Evolutionary conservation across 2,888 invertebrate genomes (phyloP).

Genomic region (Eucriotettix oculatus): DNA sequence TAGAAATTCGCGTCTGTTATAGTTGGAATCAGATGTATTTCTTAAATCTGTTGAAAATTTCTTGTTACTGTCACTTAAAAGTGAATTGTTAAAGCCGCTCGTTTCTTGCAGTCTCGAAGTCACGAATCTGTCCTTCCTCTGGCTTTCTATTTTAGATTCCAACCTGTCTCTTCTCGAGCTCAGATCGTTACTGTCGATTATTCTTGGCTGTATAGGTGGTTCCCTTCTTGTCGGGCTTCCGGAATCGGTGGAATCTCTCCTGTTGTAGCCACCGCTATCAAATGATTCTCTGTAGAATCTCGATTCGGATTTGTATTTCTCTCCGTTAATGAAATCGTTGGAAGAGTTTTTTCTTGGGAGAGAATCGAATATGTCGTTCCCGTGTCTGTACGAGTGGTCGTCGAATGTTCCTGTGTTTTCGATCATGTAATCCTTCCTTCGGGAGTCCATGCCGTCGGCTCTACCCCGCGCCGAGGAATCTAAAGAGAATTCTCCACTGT

Average conservation of each 20-base stretch:
- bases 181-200: constrained; percentile 28
- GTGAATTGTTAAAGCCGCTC: constrained; percentile 19
- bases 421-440: constrained; percentile 15
- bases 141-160: constrained; percentile 52
- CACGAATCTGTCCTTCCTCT: constrained; percentile 14
- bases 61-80: constrained; percentile 24
- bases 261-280: constrained; percentile 11
- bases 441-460: constrained; percentile 49
- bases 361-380: background rate
- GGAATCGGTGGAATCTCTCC: constrained; percentile 11
- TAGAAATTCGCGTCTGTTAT: constrained; percentile 8
- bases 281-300: background rate
- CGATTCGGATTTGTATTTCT: constrained; percentile 16
- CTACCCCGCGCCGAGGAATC: constrained; percentile 37
- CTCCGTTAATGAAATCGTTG: constrained; percentile 16
- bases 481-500: constrained; percentile 17
- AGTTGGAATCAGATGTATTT: constrained; percentile 25
- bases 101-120: constrained; percentile 24
- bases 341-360: background rate
- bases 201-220: constrained; percentile 10
- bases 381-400: constrained; percentile 15
- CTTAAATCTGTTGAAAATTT: constrained; percentile 24
- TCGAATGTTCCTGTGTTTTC: constrained; percentile 13
- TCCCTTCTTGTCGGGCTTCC: constrained; percentile 21
- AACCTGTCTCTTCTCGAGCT: constrained; percentile 57